phyloP scores from a whole-genome alignment of 2,888 invertebrate genomes.

The Pristionchus fissidentatus region DNA sequence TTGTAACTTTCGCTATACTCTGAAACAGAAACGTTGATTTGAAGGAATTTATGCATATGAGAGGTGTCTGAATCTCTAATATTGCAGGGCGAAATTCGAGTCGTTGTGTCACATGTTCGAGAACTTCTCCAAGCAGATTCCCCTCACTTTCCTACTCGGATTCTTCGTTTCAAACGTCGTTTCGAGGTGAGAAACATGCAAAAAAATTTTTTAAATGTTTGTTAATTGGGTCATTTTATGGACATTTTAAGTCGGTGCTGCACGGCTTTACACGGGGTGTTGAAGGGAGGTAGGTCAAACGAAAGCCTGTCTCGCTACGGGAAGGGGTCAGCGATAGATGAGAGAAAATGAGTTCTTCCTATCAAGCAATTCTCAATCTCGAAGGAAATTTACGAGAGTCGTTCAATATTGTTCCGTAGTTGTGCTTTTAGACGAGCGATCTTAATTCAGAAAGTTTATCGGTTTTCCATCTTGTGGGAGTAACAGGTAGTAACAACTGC shows the following conservation, averaged over 20 bases:
- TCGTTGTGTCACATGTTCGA: conserved; percentile 60
- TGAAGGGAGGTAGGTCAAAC: neutral
- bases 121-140: conserved; percentile 65
- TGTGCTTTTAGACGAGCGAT: too few relatives aligned
- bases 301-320: too few relatives aligned
- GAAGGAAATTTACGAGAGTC: too few relatives aligned
- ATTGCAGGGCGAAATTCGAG: conserved; percentile 57
- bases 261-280: too few relatives aligned
- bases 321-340: too few relatives aligned
- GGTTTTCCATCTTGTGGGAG: too few relatives aligned
- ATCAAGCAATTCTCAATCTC: too few relatives aligned
- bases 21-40: neutral
- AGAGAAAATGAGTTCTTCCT: too few relatives aligned
- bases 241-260: too few relatives aligned
- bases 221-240: neutral
- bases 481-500: too few relatives aligned
- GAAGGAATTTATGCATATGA: neutral
- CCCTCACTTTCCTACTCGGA: conserved; percentile 67
- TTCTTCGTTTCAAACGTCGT: conserved; percentile 70
- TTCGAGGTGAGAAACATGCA: conserved; percentile 60
- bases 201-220: neutral
- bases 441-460: too few relatives aligned
- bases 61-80: neutral
- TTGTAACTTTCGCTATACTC: neutral
- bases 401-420: too few relatives aligned